Evolutionary conservation across 2,113 vertebrate species (phyloP), one percentile per base, ranked within the genome.

Genomic region (Chionis minor): DNA sequence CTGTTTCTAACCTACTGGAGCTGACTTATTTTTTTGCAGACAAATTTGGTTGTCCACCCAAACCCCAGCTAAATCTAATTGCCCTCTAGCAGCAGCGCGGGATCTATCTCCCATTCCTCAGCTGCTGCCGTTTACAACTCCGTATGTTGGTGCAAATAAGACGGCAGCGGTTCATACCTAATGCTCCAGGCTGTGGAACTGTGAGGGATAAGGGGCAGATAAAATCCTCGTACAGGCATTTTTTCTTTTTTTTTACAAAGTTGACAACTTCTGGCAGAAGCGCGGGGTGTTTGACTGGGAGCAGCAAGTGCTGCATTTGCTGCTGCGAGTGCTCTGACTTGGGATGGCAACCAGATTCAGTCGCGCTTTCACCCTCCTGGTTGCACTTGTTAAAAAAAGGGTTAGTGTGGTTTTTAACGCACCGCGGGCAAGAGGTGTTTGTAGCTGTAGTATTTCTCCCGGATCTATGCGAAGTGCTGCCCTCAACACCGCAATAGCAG

Each of bases 121-220:
- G 42, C 45, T 72, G 52, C 30, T 19, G 8, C 40, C 5, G 0
- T 24, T 35, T 20, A 59, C 26, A 59, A 3, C 27, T 70, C 22
- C 0, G 0, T 14, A 5, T 27, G 12, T 8, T 10, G 23, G 15
- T 69, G 44, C 2, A 23, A 44, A 10, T 16, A 21, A 86, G 18
- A 23, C 33, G 52, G 12, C 27, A 27, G 51, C 47, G 66, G 23
- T 35, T 56, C 8, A 20, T 9, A n/a, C 9, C 15, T 9, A 4
- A 4, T 18, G 7, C 38, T 42, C 44, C 12, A 4, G 14, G 14
- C 51, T 51, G 24, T 38, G 30, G 56, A 40, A 22, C 24, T 10
- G 2, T 7, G 3, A 1, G 24, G 58, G 54, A 24, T 8, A 6
- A 56, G 51, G 30, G 27, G 32, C 17, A 47, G 52, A 12, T 32